A percentile compares a stretch with the other conserved stretches of the same genome.
Evolutionary conservation across 2,797 vertebrate species (phyloP).

Genomic region (Hydrocynus forskahlii): DNA sequence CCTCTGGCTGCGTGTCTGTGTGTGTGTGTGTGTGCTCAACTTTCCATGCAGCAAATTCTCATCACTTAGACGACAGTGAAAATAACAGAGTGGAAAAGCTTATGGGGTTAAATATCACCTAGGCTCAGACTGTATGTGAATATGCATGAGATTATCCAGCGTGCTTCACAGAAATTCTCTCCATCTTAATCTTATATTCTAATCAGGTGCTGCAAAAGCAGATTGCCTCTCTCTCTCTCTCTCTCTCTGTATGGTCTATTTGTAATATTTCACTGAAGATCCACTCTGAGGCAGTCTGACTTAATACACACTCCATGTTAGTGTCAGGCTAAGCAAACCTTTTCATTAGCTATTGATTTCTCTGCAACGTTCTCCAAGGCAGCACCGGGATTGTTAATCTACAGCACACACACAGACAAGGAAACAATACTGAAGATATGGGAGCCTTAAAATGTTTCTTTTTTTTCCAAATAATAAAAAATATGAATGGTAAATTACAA

Average conservation of each 20-base stretch:
- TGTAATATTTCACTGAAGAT: slow-evolving; percentile 45
- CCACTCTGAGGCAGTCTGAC: slow-evolving; percentile 68
- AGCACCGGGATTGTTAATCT: background rate
- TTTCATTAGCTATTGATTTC: slow-evolving; percentile 84
- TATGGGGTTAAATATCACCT: slow-evolving; percentile 25
- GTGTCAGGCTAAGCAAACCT: slow-evolving; percentile 78
- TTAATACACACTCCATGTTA: slow-evolving; percentile 69
- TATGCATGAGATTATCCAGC: slow-evolving; percentile 37
- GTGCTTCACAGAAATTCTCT: slow-evolving; percentile 4
- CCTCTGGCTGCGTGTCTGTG: slow-evolving; percentile 37
- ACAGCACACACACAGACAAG: background rate
- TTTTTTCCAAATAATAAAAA: no score
- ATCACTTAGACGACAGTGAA: slow-evolving; percentile 32
- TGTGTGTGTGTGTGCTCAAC: background rate
- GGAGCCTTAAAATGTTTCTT: no score
- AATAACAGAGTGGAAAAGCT: slow-evolving; percentile 35
- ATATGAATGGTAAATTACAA: no score
- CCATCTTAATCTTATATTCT: slow-evolving; percentile 32
- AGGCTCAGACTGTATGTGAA: slow-evolving; percentile 23
- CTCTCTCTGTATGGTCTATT: background rate
- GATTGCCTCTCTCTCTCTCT: slow-evolving; percentile 15
- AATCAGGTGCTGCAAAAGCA: slow-evolving; percentile 18
- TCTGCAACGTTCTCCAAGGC: slow-evolving; percentile 77
- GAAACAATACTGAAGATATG: background rate
- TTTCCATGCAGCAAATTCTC: slow-evolving; percentile 25